Percentiles rank a stretch among this genome's conserved stretches.
phyloP scores from a whole-genome alignment of 2,888 invertebrate genomes.

The Sturmia bella region DNA sequence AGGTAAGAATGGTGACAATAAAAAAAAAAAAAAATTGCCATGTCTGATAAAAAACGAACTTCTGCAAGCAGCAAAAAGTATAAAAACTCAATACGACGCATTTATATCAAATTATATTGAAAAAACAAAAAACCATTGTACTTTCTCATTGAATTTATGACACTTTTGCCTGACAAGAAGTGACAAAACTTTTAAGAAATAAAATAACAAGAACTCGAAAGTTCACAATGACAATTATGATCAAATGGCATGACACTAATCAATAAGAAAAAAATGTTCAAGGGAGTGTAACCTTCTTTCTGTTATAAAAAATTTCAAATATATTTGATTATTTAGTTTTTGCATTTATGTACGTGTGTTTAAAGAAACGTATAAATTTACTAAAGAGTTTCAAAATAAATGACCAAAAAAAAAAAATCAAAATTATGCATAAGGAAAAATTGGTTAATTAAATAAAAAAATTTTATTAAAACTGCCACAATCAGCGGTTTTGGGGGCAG shows the following conservation, averaged over 20 bases:
- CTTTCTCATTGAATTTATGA: not conserved
- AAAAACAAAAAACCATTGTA: not conserved
- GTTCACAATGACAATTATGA: not conserved
- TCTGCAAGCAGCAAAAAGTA: conserved; percentile 2
- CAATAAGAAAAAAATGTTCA: not conserved
- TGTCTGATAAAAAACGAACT: conserved; percentile 2
- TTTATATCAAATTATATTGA: not conserved
- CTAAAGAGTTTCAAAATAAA: no score
- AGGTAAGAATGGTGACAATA: not conserved
- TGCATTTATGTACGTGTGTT: no score
- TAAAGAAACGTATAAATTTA: no score
- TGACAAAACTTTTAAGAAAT: conserved; percentile 2
- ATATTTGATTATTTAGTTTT: not conserved
- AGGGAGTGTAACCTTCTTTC: not conserved
- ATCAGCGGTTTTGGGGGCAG: no score
- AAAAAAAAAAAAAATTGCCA: not conserved
- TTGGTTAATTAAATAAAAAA: no score
- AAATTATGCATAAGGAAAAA: no score
- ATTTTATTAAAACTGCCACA: no score
- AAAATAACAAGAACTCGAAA: not conserved
- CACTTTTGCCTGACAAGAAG: conserved; percentile 7
- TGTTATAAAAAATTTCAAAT: not conserved
- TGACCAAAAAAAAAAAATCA: no score
- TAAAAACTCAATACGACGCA: no score
- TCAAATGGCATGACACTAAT: conserved; percentile 4